Evolutionary conservation across 2,113 vertebrate genomes (phyloP), one percentile per base, ranked within the genome.

Genomic region (Amphiprion ocellaris): DNA sequence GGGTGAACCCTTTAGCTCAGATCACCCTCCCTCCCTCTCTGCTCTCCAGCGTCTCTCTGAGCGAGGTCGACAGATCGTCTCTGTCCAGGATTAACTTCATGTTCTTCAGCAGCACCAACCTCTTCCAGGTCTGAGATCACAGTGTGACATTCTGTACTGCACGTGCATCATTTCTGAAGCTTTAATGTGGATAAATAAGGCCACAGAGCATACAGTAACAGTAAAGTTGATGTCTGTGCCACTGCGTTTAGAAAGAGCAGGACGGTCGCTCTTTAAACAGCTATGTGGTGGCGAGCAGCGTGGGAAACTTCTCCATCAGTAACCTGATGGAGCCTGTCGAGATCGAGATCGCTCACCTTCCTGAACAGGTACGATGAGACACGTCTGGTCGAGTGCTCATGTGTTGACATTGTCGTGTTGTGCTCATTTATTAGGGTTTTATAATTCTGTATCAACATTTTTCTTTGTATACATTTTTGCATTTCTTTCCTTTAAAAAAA

Each of bases 251-350:
- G 93, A 89, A 85, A 5, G 63, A 90, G 55, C 88, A 85, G 77
- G 54, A 74, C 21, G 77, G 84, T 0, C 17, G 78, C 41, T 72
- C 87, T 58, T 90, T 99, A 71, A 96, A 95, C 85, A 98, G 98
- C 85, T 99, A 96, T 41, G 97, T 99, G 79, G 97, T 99, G 86
- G 97, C 98, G 0, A 99, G 96, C 91, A 99, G 97, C 54, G 96
- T 99, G 81, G 97, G 95, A 23, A 99, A 98, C 86, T 77, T 95
- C 24, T 93, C 95, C 58, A 96, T 99, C 89, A 91, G 67, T 4
- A 81, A 95, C 86, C 96, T 99, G 77, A 83, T 50, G 54, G 94
- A 98, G 10, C 95, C 95, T 1, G 96, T 99, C 70, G 91, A 84
- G 89, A 95, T 99, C 76, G 93, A 94, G 81, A 97, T 98, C 53